A percentile compares a stretch with the other conserved stretches of the same genome.
These are phyloP conservation scores for Agapornis roseicollis DNA, from an alignment of 2,113 vertebrate genomes.

Conservation along the genomic window DNA sequence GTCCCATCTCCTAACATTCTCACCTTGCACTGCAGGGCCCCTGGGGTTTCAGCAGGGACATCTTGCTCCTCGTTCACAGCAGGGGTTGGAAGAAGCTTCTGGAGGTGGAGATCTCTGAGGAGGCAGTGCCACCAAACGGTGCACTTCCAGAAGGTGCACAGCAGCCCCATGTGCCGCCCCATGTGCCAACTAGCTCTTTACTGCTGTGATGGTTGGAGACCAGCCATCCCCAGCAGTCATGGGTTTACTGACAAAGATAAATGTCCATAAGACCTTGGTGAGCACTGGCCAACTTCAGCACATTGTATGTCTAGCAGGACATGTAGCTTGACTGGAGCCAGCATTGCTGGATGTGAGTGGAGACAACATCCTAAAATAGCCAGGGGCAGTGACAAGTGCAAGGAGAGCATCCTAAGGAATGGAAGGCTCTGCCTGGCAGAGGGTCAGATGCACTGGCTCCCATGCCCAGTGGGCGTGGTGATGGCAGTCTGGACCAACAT, in stretches of 20 bases:
- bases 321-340: not conserved
- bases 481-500: not conserved
- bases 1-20: not conserved
- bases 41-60: not conserved
- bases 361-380: not conserved
- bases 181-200: not conserved
- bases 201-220: not conserved
- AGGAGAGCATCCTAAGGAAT: not conserved
- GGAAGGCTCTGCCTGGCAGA: not conserved
- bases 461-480: not conserved
- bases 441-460: not conserved
- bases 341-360: not conserved
- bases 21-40: not conserved
- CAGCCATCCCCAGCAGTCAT: not conserved
- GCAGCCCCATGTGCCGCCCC: not conserved
- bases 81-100: not conserved
- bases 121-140: not conserved
- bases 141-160: not conserved
- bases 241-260: not conserved
- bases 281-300: not conserved
- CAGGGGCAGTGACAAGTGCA: not conserved
- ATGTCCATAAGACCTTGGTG: not conserved
- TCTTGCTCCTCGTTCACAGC: accelerated
- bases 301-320: not conserved
- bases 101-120: not conserved